These are phyloP conservation scores for Hermatobates lingyangjiaoensis DNA, from an alignment of 1,140 invertebrate genomes.

Conservation along the genomic window DNA sequence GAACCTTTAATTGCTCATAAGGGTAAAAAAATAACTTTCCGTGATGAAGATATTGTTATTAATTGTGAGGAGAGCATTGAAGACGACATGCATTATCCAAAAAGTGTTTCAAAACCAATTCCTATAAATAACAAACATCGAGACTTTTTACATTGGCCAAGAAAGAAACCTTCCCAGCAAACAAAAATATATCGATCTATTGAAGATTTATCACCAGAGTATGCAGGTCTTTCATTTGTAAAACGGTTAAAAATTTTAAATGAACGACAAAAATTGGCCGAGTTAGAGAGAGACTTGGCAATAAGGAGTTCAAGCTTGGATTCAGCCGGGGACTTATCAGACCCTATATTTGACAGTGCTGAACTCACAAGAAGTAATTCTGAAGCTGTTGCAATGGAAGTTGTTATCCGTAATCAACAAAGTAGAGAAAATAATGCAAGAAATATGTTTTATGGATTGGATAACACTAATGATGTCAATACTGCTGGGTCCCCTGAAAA, in stretches of 20 bases:
- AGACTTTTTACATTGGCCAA: no score
- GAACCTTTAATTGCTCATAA: no score
- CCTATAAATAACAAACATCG: no score
- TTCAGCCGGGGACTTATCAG: constrained; percentile 37
- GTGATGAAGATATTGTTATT: no score
- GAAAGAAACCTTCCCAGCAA: constrained; percentile 8
- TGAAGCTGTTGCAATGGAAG: constrained; percentile 31
- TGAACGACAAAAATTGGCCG: constrained; percentile 65
- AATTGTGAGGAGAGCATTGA: no score
- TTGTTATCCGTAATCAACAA: constrained; percentile 12
- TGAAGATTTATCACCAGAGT: constrained; percentile 72
- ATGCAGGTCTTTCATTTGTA: constrained; percentile 66
- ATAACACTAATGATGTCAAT: background rate
- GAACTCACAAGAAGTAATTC: constrained; percentile 41
- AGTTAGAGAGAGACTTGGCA: constrained; percentile 50
- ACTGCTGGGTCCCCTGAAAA: constrained; percentile 38
- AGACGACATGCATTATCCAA: no score
- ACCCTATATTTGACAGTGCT: constrained; percentile 15
- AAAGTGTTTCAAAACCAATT: no score
- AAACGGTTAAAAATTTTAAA: constrained; percentile 75
- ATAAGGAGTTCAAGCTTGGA: constrained; percentile 60
- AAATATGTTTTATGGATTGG: background rate
- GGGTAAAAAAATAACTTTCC: no score
- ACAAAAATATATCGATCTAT: constrained; percentile 43
- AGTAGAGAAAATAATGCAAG: background rate